Percentiles rank a stretch among this genome's conserved stretches.
These are phyloP conservation scores for Hippopotamus amphibius DNA, from an alignment of 2,113 vertebrate species.

Conservation along the genomic window DNA sequence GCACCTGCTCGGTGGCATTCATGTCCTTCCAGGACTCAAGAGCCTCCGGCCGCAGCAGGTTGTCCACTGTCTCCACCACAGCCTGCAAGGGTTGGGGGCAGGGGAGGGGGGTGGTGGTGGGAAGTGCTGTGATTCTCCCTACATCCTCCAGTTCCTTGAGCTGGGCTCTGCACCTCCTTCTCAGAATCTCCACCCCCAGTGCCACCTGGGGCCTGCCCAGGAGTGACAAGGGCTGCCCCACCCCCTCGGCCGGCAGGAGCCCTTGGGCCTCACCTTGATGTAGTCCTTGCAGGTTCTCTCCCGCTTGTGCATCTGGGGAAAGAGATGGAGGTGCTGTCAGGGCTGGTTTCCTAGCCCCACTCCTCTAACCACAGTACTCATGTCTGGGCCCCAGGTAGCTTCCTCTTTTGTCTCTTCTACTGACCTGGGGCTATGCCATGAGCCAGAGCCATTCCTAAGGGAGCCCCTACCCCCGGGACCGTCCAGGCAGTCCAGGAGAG, in stretches of 20 bases:
- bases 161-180: neutral
- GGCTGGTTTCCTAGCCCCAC: fast-evolving
- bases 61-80: conserved; percentile 95
- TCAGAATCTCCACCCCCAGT: neutral
- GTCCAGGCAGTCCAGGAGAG: neutral
- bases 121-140: neutral
- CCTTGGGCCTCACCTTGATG: conserved; percentile 90
- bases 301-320: conserved; percentile 93
- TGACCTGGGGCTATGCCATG: neutral
- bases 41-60: conserved; percentile 92
- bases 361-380: neutral
- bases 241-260: neutral
- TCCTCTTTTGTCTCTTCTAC: neutral
- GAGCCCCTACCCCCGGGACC: neutral
- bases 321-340: neutral
- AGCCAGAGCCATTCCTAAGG: neutral
- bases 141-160: neutral
- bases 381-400: neutral
- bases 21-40: conserved; percentile 96
- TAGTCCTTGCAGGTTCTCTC: conserved; percentile 95
- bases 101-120: neutral
- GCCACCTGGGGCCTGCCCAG: too few relatives aligned
- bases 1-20: conserved; percentile 95
- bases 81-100: conserved; percentile 83
- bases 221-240: neutral